Conservation (phyloP, 2,113 vertebrate species). For the Antigone vipio region DNA sequence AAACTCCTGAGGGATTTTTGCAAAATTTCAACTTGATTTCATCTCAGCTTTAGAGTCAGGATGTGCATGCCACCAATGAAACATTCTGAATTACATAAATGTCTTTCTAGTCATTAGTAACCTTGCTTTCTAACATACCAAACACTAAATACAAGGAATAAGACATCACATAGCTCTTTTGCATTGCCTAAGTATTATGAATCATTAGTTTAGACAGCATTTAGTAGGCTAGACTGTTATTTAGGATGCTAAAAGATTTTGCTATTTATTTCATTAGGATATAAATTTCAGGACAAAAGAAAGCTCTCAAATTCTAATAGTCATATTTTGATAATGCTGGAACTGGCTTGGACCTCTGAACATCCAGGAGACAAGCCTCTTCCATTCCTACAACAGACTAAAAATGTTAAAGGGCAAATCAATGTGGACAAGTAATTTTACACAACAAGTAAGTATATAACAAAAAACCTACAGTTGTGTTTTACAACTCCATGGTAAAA, state of each 20-base stretch:
- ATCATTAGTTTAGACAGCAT: not conserved
- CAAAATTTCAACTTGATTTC: constrained; percentile 3
- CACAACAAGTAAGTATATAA: not conserved
- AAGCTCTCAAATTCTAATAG: not conserved
- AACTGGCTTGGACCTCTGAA: not conserved
- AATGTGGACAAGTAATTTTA: not conserved
- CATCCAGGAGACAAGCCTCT: not conserved
- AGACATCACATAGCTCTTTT: not conserved
- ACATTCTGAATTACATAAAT: not conserved
- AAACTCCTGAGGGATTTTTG: not conserved
- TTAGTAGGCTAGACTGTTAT: not conserved
- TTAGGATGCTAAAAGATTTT: not conserved
- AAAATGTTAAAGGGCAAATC: not conserved
- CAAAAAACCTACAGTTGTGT: not conserved
- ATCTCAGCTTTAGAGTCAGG: not conserved
- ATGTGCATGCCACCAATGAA: not conserved
- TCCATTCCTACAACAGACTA: not conserved
- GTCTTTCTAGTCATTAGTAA: not conserved
- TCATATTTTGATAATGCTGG: not conserved
- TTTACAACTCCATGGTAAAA: not conserved
- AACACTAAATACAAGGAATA: not conserved
- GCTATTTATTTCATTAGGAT: not conserved
- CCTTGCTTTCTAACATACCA: not conserved
- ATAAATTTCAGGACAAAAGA: not conserved
- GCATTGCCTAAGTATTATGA: not conserved